Conservation (phyloP, 1,140 invertebrate genomes). For the Brachionus rotundiformis region DNA sequence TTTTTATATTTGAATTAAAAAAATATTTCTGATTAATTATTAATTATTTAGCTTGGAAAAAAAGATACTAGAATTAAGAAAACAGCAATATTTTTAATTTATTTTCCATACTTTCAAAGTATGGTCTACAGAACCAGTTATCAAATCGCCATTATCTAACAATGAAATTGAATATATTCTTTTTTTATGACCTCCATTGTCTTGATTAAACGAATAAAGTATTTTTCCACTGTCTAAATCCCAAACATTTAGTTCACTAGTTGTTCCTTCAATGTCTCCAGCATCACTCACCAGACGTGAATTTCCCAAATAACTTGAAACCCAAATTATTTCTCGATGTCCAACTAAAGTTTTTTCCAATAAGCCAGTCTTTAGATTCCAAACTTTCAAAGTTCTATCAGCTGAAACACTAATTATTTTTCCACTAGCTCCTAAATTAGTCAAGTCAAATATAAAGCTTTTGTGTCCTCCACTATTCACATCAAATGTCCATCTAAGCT, state of each 20-base stretch:
- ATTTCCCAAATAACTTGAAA: neutral
- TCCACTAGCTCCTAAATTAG: neutral
- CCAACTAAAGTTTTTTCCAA: neutral
- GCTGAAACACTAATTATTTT: neutral
- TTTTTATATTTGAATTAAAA: too few relatives aligned
- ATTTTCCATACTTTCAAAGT: neutral
- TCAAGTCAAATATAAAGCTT: conserved; percentile 9
- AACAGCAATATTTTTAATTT: too few relatives aligned
- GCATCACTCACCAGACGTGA: neutral
- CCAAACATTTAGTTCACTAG: neutral
- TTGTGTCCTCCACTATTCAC: neutral
- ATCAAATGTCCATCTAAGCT: neutral
- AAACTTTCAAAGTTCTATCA: conserved; percentile 13
- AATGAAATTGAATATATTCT: neutral
- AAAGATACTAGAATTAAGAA: too few relatives aligned
- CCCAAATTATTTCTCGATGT: neutral
- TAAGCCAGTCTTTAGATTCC: neutral
- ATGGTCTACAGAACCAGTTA: conserved; percentile 10
- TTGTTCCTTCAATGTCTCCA: conserved; percentile 9
- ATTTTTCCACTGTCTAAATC: conserved; percentile 8
- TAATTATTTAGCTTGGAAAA: too few relatives aligned
- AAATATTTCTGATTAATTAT: too few relatives aligned
- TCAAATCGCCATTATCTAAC: neutral
- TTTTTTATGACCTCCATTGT: neutral
- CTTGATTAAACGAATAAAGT: neutral